Evolutionary conservation across 2,888 invertebrate genomes (phyloP).

Genomic region (Coenonympha glycerion): DNA sequence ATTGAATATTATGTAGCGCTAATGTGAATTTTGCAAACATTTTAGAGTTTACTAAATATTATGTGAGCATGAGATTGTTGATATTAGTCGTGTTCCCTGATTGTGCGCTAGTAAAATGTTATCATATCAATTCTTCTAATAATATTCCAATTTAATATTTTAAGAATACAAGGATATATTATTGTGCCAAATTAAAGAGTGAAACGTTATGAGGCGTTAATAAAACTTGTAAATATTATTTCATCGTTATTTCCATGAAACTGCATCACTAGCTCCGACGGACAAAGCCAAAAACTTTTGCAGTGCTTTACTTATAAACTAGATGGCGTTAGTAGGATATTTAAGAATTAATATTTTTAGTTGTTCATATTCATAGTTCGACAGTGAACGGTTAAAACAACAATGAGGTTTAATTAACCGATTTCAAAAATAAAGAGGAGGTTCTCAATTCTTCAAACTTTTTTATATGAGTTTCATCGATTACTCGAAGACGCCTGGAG

Average conservation of each 20-base stretch:
- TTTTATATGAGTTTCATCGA: no score
- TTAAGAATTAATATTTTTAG: no score
- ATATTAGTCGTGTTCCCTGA: background rate
- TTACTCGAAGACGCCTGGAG: no score
- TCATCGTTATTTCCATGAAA: background rate
- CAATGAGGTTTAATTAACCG: no score
- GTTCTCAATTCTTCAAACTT: no score
- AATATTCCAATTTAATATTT: background rate
- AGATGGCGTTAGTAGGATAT: conserved; percentile 43
- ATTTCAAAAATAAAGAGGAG: no score
- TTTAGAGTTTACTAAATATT: conserved; percentile 25
- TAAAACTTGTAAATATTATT: background rate
- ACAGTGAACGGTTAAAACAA: no score
- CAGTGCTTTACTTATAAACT: conserved; percentile 32
- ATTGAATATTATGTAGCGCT: conserved; percentile 17
- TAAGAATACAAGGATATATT: background rate
- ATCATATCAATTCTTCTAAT: background rate
- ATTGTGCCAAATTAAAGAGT: background rate
- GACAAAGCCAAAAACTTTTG: conserved; percentile 30
- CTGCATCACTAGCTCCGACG: conserved; percentile 38
- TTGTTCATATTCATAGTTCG: no score
- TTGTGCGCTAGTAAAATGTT: background rate
- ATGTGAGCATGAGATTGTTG: conserved; percentile 6
- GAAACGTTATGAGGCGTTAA: background rate
- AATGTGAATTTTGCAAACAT: conserved; percentile 17